Evolutionary conservation across 2,113 vertebrate genomes (phyloP), one percentile per base, ranked within the genome.

Genomic region (Petromus typicus): DNA sequence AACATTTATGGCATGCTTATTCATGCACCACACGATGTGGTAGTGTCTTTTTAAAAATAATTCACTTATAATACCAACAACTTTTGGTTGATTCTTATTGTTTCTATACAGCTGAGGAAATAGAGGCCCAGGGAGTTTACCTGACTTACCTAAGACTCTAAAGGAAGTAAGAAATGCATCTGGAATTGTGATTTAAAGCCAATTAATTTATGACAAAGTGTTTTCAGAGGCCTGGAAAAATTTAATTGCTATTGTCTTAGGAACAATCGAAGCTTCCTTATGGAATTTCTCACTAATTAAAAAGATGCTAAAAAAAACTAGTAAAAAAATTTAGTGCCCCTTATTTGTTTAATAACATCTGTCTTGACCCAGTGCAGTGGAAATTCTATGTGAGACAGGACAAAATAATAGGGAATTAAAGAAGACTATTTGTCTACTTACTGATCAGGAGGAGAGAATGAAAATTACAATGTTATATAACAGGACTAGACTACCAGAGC

Each of bases 261-360:
- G 18, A 83, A 54, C 40, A 93, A 59, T 34, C 23, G 51, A 66
- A 27, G 6, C n/a, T 95, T 90, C 66, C 61, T 83, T 4, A 5
- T 61, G 32, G 66, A 96, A 30, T 86, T 48, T 23, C 22, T 91
- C 87, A 43, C 23, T 83, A 89, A 64, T 92, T 97, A 92, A 92
- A 96, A 63, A 40, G 17, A 75, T 81, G 78, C 51, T 86, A 91
- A 86, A 45, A 4, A n/a, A 51, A 93, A 94, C 17, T 69, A 94
- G 51, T 69, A 94, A 92, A 92, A 90, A 90, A 85, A 61, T 25
- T 83, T 56, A 87, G 43, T 87, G 37, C 16, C 9, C 90, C 6
- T 78, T 96, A 71, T 89, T 96, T 95, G 27, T 67, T 86, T 32
- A 75, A 59, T 10, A 92, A 51, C 2, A 76, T 8, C 32, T 95